Conservation (phyloP, 2,888 invertebrate genomes). For the Tetropium fuscum region DNA sequence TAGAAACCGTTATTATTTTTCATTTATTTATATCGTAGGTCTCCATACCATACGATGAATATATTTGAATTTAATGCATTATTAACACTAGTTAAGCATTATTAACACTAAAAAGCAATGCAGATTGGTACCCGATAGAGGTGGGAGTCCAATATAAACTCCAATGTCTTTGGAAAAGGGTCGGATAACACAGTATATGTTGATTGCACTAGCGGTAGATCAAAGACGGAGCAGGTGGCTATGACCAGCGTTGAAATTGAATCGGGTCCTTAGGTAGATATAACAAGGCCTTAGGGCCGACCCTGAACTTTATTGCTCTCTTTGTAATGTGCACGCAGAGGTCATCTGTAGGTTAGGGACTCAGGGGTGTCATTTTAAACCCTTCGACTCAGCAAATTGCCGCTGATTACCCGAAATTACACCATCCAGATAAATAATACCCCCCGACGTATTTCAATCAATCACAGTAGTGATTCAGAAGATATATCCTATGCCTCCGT, state of each 20-base stretch:
- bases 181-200: slow-evolving; percentile 15
- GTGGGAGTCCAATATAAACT: slow-evolving; percentile 13
- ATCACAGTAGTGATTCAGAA: too few relatives aligned
- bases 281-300: slow-evolving; percentile 24
- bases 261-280: slow-evolving; percentile 17
- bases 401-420: slow-evolving; percentile 59
- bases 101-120: slow-evolving; percentile 10
- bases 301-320: slow-evolving; percentile 24
- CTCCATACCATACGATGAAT: too few relatives aligned
- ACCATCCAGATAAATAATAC: slow-evolving; percentile 28
- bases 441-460: too few relatives aligned
- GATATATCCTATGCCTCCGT: too few relatives aligned
- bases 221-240: slow-evolving; percentile 22
- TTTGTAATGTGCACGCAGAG: slow-evolving; percentile 17
- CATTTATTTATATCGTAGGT: too few relatives aligned
- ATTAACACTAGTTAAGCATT: too few relatives aligned
- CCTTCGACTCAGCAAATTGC: slow-evolving; percentile 55
- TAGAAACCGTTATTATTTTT: too few relatives aligned
- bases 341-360: slow-evolving; percentile 23
- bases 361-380: slow-evolving; percentile 31
- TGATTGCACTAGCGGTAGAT: slow-evolving; percentile 11
- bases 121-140: neutral
- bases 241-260: slow-evolving; percentile 14
- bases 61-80: too few relatives aligned
- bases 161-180: slow-evolving; percentile 8